Conservation (phyloP, 1,140 invertebrate species). For the Gyrodactylus bullatarudis region DNA sequence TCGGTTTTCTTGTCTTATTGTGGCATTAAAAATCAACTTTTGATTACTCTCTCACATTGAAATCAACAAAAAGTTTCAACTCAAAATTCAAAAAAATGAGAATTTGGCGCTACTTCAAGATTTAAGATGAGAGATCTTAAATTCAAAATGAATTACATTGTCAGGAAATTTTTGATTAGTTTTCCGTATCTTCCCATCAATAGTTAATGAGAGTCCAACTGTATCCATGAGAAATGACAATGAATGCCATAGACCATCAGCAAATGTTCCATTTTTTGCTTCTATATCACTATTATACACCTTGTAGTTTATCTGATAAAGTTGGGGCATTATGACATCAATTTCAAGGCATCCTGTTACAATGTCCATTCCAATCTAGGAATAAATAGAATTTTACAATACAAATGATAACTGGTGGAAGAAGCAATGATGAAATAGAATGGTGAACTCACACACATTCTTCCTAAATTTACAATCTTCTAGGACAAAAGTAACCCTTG, state of each 20-base stretch:
- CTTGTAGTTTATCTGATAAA: neutral
- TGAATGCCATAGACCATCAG: constrained; percentile 18
- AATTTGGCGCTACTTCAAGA: too few species aligned
- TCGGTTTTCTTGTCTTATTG: too few species aligned
- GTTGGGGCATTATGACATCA: neutral
- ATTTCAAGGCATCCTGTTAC: neutral
- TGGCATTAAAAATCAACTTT: too few species aligned
- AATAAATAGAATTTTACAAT: neutral
- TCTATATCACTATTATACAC: neutral
- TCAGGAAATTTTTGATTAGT: neutral
- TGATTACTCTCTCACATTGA: too few species aligned
- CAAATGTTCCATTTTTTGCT: constrained; percentile 10
- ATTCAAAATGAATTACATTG: too few species aligned
- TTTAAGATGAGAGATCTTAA: too few species aligned
- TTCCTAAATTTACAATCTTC: too few species aligned
- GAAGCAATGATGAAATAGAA: neutral
- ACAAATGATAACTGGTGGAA: neutral
- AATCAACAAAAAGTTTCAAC: too few species aligned
- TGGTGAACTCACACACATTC: too few species aligned
- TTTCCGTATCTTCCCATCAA: constrained; percentile 13
- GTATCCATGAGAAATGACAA: constrained; percentile 13
- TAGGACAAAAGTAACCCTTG: too few species aligned
- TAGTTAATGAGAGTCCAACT: constrained; percentile 15
- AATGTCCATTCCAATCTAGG: neutral
- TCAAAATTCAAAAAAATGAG: too few species aligned